Percentiles rank a stretch among this genome's conserved stretches.
Conservation (phyloP, 2,797 vertebrate genomes). For the Typhlichthys subterraneus region DNA sequence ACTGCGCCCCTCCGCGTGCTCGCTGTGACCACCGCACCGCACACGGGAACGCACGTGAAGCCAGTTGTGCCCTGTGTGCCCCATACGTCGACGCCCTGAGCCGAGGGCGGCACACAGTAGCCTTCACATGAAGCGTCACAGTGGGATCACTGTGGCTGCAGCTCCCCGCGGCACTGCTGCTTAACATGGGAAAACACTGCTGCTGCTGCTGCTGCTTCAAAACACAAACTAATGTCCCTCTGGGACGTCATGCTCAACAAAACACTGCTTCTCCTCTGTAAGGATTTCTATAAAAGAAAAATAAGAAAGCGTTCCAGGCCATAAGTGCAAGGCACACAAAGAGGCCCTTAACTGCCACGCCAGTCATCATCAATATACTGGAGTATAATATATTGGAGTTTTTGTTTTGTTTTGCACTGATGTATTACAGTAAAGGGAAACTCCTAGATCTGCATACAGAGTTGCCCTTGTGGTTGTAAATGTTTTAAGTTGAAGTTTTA, state of each 20-base stretch:
- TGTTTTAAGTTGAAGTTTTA: no score
- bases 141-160: constrained; percentile 66
- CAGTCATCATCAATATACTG: constrained; percentile 1
- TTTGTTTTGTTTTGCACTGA: no score
- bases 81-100: constrained; percentile 34
- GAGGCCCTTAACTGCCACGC: constrained; percentile 7
- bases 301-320: constrained; percentile 15
- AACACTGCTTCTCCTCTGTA: constrained; percentile 50
- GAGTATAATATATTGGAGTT: no score
- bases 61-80: constrained; percentile 41
- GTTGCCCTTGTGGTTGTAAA: no score
- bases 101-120: constrained; percentile 64
- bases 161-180: constrained; percentile 47
- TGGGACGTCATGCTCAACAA: constrained; percentile 46
- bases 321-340: constrained; percentile 15
- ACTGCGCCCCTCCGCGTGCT: background rate
- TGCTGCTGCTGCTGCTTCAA: constrained; percentile 37
- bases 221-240: constrained; percentile 52
- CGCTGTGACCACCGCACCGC: background rate
- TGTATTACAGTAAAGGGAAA: no score
- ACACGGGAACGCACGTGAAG: constrained; percentile 33
- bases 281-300: constrained; percentile 29
- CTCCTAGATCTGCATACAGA: no score
- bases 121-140: constrained; percentile 66
- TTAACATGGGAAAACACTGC: constrained; percentile 59